phyloP scores from a whole-genome alignment of 2,888 invertebrate genomes.

The Falcaria lacertinaria region DNA sequence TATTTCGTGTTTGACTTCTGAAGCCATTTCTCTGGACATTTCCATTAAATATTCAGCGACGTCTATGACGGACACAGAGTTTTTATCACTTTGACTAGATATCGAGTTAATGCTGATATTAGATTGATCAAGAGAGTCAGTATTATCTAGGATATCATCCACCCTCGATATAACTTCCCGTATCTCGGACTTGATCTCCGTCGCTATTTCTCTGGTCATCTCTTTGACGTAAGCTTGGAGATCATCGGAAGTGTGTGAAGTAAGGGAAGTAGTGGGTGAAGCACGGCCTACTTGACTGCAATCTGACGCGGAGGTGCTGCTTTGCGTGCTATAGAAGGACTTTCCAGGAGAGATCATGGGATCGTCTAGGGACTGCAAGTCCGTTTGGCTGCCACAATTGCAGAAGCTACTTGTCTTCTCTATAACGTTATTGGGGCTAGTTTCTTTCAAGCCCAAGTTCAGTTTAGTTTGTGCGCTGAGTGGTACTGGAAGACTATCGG shows the following conservation, averaged over 20 bases:
- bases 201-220: conserved; percentile 88
- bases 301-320: conserved; percentile 76
- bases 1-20: conserved; percentile 88
- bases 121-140: conserved; percentile 79
- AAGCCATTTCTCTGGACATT: conserved; percentile 88
- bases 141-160: conserved; percentile 87
- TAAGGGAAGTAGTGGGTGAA: conserved; percentile 77
- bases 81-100: conserved; percentile 82
- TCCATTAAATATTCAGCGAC: conserved; percentile 89
- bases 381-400: conserved; percentile 87
- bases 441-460: conserved; percentile 81
- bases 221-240: conserved; percentile 87
- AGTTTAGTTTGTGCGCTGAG: conserved; percentile 82
- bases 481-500: conserved; percentile 73
- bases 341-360: conserved; percentile 67
- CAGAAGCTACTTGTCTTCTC: conserved; percentile 76
- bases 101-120: conserved; percentile 72
- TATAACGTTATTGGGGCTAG: conserved; percentile 58
- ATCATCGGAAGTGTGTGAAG: conserved; percentile 81
- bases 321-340: conserved; percentile 67
- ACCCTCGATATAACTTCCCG: conserved; percentile 89
- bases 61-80: conserved; percentile 86
- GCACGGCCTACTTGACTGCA: conserved; percentile 76
- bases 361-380: conserved; percentile 82
- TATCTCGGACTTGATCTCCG: conserved; percentile 90